phyloP scores from a whole-genome alignment of 2,888 invertebrate species.

The Polyommatus icarus region DNA sequence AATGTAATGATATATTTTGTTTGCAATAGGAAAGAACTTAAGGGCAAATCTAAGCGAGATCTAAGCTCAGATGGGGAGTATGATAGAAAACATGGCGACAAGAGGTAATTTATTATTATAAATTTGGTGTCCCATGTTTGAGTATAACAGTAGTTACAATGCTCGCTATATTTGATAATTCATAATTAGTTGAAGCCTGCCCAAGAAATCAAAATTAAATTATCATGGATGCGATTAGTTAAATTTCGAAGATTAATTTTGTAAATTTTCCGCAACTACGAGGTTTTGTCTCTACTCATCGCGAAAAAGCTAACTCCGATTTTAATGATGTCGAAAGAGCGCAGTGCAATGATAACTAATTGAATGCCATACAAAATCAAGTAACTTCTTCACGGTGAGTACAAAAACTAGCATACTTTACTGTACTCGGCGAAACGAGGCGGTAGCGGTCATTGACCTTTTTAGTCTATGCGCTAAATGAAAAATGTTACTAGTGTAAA shows the following conservation, averaged over 20 bases:
- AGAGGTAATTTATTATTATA: conserved; percentile 56
- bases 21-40: conserved; percentile 68
- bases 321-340: neutral
- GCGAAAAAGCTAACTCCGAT: neutral
- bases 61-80: conserved; percentile 76
- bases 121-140: conserved; percentile 17
- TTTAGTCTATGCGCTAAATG: too few relatives aligned
- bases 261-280: neutral
- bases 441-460: too few relatives aligned
- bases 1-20: conserved; percentile 15
- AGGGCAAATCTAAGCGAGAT: conserved; percentile 73
- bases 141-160: neutral
- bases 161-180: neutral
- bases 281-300: neutral
- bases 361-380: neutral
- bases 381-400: neutral
- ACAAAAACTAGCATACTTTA: neutral
- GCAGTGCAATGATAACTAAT: neutral
- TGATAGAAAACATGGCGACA: conserved; percentile 74
- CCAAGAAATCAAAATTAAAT: neutral
- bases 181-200: neutral
- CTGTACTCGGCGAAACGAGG: too few relatives aligned
- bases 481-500: too few relatives aligned
- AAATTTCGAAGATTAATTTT: neutral
- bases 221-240: neutral